Base-by-base conservation (phyloP, 2,888 invertebrate genomes). In the Cyaniris semiargus region DNA sequence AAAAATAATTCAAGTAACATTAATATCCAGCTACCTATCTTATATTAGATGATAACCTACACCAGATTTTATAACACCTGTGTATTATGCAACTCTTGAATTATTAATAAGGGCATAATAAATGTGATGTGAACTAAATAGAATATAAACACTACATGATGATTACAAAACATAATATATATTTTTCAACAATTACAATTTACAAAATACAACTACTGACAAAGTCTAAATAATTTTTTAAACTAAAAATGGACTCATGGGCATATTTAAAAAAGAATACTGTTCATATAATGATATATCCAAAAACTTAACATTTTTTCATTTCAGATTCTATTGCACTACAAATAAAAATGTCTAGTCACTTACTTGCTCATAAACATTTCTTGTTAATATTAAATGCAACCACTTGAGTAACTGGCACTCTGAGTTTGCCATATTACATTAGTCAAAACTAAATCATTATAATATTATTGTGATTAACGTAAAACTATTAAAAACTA, bases 401-500 rank as follows among this genome's bases (percentile, higher is more conserved):
- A 74, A 74, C 18, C 15, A 71, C 15, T 53, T 74, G 48, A 74
- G 74, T 48, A 74, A 18, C 53, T 48, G 48, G 53, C 74, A 53
- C 31, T 66, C 6, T 27, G 66, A 13, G 10, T 27, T 66, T 27
- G 66, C 27, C 66, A 27, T 15, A 27, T 66, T 66, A 66, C 18
- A 0, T 27, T 15, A 66, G 66, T 66, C 1, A 48, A 27, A 15
- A 48, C 48, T 23, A 48, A 21, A 72, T 38, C 15, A 23, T 13
- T 78, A 74, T 75, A 76, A 38, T 23, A 48, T 13, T 77, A n/a
- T 34, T 70, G 31, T 60, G 75, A 44, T 76, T 72, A 60, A 71
- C 15, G 44, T 27, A 76, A 78, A 27, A 60, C 18, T 15, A 31
- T 13, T 60, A 60, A 23, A 56, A 56, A 7, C 1, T 75, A 53